Conservation (phyloP, 2,797 vertebrate species). For the Peromyscus aztecus region DNA sequence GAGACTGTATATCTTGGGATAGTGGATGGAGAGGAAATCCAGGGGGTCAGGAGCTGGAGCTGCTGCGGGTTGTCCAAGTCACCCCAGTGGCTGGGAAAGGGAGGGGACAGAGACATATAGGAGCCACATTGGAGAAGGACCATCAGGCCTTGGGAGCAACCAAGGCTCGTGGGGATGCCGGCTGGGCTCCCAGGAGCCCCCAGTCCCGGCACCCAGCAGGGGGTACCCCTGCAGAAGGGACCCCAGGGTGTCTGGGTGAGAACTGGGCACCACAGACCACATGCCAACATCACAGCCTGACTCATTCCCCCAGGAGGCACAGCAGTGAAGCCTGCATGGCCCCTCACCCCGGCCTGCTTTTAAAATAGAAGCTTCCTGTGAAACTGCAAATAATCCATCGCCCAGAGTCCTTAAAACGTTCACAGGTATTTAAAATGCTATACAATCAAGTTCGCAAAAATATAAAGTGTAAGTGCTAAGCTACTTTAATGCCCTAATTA, state of each 20-base stretch:
- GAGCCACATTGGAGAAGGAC: neutral
- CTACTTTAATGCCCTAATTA: slow-evolving; percentile 83
- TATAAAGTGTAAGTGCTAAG: slow-evolving; percentile 81
- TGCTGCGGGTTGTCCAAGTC: neutral
- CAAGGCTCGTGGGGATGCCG: neutral
- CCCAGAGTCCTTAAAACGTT: slow-evolving; percentile 80
- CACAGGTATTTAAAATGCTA: slow-evolving; percentile 85
- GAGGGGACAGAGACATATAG: neutral
- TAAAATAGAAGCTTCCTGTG: slow-evolving; percentile 85
- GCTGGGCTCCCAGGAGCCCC: neutral
- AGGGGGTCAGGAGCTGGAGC: neutral
- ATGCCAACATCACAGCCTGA: slow-evolving; percentile 24
- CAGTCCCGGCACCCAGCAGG: neutral
- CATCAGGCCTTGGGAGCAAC: neutral
- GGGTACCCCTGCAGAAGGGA: neutral
- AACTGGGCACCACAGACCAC: neutral
- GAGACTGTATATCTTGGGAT: neutral
- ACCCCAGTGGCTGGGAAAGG: neutral
- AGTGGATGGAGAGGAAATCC: neutral
- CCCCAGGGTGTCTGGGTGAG: neutral
- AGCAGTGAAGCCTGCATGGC: neutral
- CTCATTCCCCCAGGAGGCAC: slow-evolving; percentile 53
- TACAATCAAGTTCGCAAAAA: slow-evolving; percentile 84
- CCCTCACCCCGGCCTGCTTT: slow-evolving; percentile 69
- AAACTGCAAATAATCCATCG: slow-evolving; percentile 80